These are phyloP conservation scores for Pogonomyrmex barbatus DNA, from an alignment of 1,140 invertebrate species.

Conservation along the genomic window DNA sequence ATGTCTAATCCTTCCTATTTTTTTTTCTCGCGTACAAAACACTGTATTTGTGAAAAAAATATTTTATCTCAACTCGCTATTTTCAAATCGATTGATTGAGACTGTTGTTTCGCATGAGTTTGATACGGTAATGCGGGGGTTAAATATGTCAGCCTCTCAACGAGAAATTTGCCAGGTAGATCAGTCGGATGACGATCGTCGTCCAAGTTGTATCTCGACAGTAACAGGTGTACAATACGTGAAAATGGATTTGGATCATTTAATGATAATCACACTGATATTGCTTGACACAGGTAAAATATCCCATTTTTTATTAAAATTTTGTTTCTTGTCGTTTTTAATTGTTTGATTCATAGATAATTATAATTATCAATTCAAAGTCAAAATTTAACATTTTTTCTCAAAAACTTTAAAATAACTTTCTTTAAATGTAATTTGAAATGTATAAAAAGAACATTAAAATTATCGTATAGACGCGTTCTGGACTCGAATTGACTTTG, in stretches of 20 bases:
- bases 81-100: slow-evolving; percentile 8
- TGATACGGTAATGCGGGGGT: slow-evolving; percentile 25
- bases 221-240: too few species aligned
- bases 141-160: slow-evolving; percentile 28
- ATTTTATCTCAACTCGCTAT: neutral
- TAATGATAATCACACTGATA: neutral
- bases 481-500: too few species aligned
- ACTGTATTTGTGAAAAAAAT: neutral
- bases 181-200: slow-evolving; percentile 67
- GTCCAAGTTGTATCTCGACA: slow-evolving; percentile 38
- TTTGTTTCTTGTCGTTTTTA: neutral
- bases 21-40: neutral
- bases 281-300: slow-evolving; percentile 57
- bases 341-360: neutral
- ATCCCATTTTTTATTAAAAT: neutral
- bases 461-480: too few species aligned
- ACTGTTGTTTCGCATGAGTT: slow-evolving; percentile 14
- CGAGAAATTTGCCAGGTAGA: slow-evolving; percentile 60
- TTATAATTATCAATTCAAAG: too few species aligned
- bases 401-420: too few species aligned
- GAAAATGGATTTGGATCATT: slow-evolving; percentile 38
- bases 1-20: neutral
- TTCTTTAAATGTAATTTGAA: too few species aligned
- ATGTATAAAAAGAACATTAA: too few species aligned
- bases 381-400: too few species aligned